phyloP scores from a whole-genome alignment of 2,113 vertebrate species.

The Aspiorhynchus laticeps region DNA sequence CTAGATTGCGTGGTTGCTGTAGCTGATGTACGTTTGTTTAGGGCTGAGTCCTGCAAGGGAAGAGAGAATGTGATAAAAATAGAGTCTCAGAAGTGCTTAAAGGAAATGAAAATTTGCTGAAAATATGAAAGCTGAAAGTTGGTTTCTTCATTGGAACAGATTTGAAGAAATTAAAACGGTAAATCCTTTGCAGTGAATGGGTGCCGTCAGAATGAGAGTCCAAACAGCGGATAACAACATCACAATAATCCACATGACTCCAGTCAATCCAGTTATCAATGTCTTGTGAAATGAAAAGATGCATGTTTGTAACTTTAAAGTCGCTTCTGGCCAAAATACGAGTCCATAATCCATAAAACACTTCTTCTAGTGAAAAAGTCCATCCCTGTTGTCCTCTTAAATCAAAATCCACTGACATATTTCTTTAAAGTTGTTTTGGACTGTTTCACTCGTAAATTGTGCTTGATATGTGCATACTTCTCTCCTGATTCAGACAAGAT shows the following conservation, averaged over 20 bases:
- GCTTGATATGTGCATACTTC: not conserved
- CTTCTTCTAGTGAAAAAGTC: too few relatives aligned
- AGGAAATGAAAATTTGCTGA: not conserved
- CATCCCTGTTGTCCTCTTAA: too few relatives aligned
- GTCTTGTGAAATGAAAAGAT: not conserved
- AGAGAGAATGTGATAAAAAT: constrained; percentile 55
- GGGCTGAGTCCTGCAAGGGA: constrained; percentile 83
- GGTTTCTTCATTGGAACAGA: not conserved
- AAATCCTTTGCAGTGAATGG: not conserved
- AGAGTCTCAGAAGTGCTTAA: constrained; percentile 16
- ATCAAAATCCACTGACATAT: too few relatives aligned
- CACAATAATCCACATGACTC: not conserved
- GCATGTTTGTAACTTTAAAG: not conserved
- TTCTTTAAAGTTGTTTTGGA: not conserved
- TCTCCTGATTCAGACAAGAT: not conserved
- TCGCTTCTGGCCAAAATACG: too few relatives aligned
- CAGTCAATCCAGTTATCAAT: not conserved
- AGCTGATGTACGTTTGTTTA: constrained; percentile 98
- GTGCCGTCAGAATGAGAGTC: not conserved
- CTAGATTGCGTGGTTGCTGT: constrained; percentile 98
- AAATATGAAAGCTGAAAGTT: not conserved
- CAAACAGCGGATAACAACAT: not conserved
- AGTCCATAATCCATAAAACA: too few relatives aligned
- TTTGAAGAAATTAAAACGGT: not conserved
- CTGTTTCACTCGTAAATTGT: not conserved